These are phyloP conservation scores for Entosphenus tridentatus DNA, from an alignment of 2,113 vertebrate genomes.

Conservation along the genomic window DNA sequence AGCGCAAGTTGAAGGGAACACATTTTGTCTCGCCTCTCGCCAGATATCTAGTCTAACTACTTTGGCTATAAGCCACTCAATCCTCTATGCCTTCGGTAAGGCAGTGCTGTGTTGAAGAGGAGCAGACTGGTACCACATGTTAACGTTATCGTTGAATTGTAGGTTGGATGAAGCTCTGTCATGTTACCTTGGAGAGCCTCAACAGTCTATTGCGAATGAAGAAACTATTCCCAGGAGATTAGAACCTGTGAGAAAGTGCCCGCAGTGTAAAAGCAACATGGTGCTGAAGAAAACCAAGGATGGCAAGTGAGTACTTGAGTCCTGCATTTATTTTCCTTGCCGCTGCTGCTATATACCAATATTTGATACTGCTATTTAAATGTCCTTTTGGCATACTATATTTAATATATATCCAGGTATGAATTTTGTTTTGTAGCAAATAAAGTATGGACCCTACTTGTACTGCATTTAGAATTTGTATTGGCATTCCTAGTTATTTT, in stretches of 20 bases:
- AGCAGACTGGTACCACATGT: not conserved
- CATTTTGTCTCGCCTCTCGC: too few species aligned
- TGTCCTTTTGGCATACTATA: not conserved
- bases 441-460: too few species aligned
- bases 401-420: not conserved
- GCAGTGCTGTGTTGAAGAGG: not conserved
- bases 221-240: slow-evolving; percentile 37
- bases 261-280: slow-evolving; percentile 63
- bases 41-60: not conserved
- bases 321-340: too few species aligned
- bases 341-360: not conserved
- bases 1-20: too few species aligned
- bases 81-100: not conserved
- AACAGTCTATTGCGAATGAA: slow-evolving; percentile 24
- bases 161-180: slow-evolving; percentile 74
- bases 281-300: slow-evolving; percentile 59
- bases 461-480: not conserved
- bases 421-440: not conserved
- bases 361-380: not conserved
- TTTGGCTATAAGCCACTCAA: accelerated
- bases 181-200: slow-evolving; percentile 51
- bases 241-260: slow-evolving; percentile 48
- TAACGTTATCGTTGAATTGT: slow-evolving; percentile 7
- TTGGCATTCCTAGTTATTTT: too few species aligned
- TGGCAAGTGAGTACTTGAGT: slow-evolving; percentile 30